phyloP scores from a whole-genome alignment of 2,113 vertebrate species.

The Phylloscopus trochiloides region DNA sequence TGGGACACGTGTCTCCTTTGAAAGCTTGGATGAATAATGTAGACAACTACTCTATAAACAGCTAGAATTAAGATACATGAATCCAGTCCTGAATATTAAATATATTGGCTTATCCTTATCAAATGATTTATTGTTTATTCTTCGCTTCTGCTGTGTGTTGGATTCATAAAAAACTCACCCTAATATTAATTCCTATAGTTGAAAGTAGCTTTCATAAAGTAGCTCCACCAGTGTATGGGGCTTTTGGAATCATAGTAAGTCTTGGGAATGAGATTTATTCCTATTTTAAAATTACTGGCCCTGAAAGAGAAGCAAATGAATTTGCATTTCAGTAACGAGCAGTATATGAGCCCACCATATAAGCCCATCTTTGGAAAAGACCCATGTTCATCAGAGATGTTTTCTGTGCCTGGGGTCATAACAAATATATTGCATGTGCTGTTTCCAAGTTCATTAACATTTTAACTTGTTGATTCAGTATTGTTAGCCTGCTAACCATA shows the following conservation, averaged over 20 bases:
- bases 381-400: neutral
- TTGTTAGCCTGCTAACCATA: neutral
- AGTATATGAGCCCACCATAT: neutral
- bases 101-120: neutral
- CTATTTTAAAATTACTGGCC: neutral
- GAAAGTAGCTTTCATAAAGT: neutral
- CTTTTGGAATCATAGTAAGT: neutral
- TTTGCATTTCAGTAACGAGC: neutral
- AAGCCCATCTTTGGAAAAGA: neutral
- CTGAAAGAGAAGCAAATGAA: neutral
- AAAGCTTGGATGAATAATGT: neutral
- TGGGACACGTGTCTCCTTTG: neutral
- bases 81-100: neutral
- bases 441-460: neutral
- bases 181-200: neutral
- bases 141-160: neutral
- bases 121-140: neutral
- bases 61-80: neutral
- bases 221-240: neutral
- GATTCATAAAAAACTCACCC: neutral
- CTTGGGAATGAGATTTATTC: neutral
- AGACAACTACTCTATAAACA: neutral
- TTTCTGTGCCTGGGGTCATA: neutral
- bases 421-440: neutral
- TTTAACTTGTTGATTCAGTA: neutral